Conservation (phyloP, 37 sponge, comb jelly and placozoan genomes). For the Beroe ovata region DNA sequence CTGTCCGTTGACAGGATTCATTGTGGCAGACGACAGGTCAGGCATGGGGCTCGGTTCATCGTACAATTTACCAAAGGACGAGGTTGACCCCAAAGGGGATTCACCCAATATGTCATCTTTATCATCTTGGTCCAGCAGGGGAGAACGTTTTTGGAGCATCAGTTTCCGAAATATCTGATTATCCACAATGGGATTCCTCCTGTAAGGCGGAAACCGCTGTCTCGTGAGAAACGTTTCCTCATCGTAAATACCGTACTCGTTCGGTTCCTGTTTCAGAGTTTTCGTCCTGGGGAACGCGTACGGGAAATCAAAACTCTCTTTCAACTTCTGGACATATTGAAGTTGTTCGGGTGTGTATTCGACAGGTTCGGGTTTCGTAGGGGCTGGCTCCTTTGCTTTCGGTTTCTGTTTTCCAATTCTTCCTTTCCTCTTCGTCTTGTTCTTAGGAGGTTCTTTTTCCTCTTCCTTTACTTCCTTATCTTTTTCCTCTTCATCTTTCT, state of each 20-base stretch:
- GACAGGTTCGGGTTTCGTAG: slow-evolving; percentile 39
- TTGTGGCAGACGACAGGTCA: neutral
- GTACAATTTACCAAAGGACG: neutral
- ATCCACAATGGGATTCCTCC: slow-evolving; percentile 37
- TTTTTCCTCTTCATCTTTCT: neutral
- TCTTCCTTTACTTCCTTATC: neutral
- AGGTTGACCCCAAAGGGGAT: neutral
- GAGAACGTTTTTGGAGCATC: slow-evolving; percentile 32
- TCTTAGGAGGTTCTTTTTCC: neutral
- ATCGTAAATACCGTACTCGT: slow-evolving; percentile 44
- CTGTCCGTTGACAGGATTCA: neutral
- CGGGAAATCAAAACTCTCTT: slow-evolving; percentile 63
- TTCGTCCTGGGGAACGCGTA: slow-evolving; percentile 45
- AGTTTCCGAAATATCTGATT: slow-evolving; percentile 49
- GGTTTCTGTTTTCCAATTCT: neutral
- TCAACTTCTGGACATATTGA: slow-evolving; percentile 41
- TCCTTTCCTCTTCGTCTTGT: neutral
- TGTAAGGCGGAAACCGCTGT: neutral
- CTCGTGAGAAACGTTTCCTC: slow-evolving; percentile 31
- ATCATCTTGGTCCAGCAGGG: neutral
- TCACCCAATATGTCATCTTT: neutral
- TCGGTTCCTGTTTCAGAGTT: neutral
- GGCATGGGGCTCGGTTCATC: neutral
- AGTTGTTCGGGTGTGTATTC: slow-evolving; percentile 62
- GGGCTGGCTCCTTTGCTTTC: neutral